A percentile compares a stretch with the other conserved stretches of the same genome.
These are phyloP conservation scores for Drosophila bipectinata DNA, from an alignment of 1,140 invertebrate genomes.

Conservation along the genomic window DNA sequence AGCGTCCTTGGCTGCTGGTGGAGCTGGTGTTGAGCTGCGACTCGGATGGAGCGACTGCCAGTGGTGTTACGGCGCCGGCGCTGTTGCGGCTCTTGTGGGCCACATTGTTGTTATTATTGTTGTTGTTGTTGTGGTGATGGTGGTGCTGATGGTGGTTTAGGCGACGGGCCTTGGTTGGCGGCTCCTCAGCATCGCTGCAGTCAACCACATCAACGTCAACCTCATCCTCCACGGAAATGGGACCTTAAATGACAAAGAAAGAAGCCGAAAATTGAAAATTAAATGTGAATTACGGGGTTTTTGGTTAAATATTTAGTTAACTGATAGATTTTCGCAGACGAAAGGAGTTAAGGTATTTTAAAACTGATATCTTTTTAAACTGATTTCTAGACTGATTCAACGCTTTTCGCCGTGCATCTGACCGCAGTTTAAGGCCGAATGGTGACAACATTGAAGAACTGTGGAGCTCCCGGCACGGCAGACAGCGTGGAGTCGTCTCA, in stretches of 20 bases:
- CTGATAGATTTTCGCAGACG: background rate
- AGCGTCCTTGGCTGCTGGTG: slow-evolving; percentile 80
- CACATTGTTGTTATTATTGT: slow-evolving; percentile 60
- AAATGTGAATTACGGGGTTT: slow-evolving; percentile 30
- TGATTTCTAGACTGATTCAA: background rate
- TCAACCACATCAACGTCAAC: slow-evolving; percentile 86
- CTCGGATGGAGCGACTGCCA: slow-evolving; percentile 30
- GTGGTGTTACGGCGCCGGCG: slow-evolving; percentile 49
- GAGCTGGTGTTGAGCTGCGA: slow-evolving; percentile 77
- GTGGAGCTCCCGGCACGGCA: slow-evolving; percentile 23
- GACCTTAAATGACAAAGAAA: slow-evolving; percentile 71
- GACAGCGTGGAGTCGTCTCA: slow-evolving; percentile 57
- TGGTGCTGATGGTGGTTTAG: slow-evolving; percentile 66
- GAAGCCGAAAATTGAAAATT: slow-evolving; percentile 49
- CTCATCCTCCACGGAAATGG: slow-evolving; percentile 85
- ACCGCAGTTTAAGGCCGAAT: slow-evolving; percentile 11
- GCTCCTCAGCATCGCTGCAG: slow-evolving; percentile 84
- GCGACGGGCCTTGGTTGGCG: slow-evolving; percentile 73
- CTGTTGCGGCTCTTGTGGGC: slow-evolving; percentile 62
- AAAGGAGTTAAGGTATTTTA: background rate
- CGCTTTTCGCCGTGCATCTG: background rate
- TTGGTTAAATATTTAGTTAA: background rate
- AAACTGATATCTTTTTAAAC: background rate
- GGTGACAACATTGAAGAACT: slow-evolving; percentile 30
- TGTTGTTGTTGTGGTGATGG: slow-evolving; percentile 55